Base-by-base conservation (phyloP, 2,888 invertebrate genomes). In the Leptinotarsa peninsularis region DNA sequence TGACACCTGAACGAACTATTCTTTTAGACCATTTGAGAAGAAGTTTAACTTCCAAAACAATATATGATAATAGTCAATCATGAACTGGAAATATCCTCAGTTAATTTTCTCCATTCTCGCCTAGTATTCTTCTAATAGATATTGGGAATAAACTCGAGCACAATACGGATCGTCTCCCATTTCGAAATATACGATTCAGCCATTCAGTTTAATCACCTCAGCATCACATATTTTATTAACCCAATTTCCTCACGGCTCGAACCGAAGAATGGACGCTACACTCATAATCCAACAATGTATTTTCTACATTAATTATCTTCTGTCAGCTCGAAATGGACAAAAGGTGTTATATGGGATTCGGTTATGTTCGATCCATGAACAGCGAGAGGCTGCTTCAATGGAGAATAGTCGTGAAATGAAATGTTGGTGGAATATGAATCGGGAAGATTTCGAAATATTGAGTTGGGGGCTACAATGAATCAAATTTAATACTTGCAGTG, bases 211-310 rank as follows among this genome's bases (percentile, higher is more conserved):
- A 13, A 63, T 63, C 63, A 63, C 63, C 33, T n/a, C 33, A n/a
- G 33, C 33, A 63, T 63, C 63, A 63, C 63, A 63, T 63, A 63
- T 63, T 63, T 63, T 63, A 63, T 63, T 63, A 63, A 63, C 63
- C 63, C 63, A 63, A 63, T 63, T 63, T 63, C 63, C 63, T 63
- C n/a, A n/a, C 63, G 13, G 33, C 17, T 17, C 23, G 23, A 23
- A 23, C 4, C 63, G 7, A 63, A 63, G 33, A 63, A 63, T 33
- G 63, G 27, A 63, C n/a, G 63, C 4, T 15, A 63, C 33, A 63
- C 17, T 63, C 43, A 63, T 63, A 63, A 63, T 63, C 63, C 63
- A 17, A n/a, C 63, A 17, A n/a, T 63, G 33, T 33, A 63, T 63
- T 63, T 63, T 43, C n/a, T 43, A 63, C 63, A 63, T 63, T 63